Evolutionary conservation across 1,140 invertebrate species (phyloP), one percentile per base, ranked within the genome.

Genomic region (Chironomus striatipennis): DNA sequence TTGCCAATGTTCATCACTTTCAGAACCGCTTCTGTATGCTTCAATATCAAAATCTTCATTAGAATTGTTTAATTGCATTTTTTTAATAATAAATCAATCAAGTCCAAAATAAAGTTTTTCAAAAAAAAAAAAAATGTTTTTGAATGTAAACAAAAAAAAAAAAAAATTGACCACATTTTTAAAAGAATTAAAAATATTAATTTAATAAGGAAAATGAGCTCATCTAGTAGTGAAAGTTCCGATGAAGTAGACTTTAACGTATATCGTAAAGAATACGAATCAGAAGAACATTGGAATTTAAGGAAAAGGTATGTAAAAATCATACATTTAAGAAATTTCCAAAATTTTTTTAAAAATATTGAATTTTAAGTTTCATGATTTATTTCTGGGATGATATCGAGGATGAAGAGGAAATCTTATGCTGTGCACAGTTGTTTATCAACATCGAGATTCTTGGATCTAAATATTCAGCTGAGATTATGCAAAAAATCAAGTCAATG

Each of bases 391-490:
- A 89, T 20, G 87, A 87, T 77, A 93, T 90, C 82, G 47, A 57
- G 5, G 83, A 88, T 0, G 88, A 91, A 81, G 89, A 93, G 70
- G 85, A 90, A 76, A 82, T 96, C 12, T 84, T 95, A 43, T 94
- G 92, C 82, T 84, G 95, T 74, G 91, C 93, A 12, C 89, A 92
- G 83, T 91, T 92, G 9, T 94, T 94, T 79, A 86, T 88, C 0
- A 96, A 95, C 81, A 85, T 94, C 47, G 93, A 94, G 80, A 87
- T 94, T 74, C 84, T 95, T 78, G 92, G 93, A 64, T 94, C 92
- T 85, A 93, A 90, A 78, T 95, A 95, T 84, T 92, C 93, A 24
- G 80, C 84, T 57, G 86, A 90, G 77, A 92, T 93, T 0, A 96
- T 96, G 94, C 83, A 86, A 18, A 80, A 89, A 57, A 88, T 95